Evolutionary conservation across 2,888 invertebrate genomes (phyloP), one percentile per base, ranked within the genome.

Genomic region (Crioceris asparagi): DNA sequence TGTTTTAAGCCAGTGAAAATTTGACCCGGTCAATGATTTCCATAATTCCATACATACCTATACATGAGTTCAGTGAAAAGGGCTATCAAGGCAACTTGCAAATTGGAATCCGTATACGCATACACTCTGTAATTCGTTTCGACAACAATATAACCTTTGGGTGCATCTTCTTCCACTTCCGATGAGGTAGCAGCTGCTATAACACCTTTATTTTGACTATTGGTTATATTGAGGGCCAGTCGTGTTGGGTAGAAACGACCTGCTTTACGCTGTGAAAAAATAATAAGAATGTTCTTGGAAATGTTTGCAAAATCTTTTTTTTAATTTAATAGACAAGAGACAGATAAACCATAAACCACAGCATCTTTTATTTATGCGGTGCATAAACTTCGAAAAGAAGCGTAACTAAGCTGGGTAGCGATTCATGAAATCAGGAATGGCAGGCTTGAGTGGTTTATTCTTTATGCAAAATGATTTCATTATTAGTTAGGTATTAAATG

Each of bases 61-160:
- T 92, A 94, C 37, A 91, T 68, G 56, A 94, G 74, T 64, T 94
- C 91, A 12, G 90, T 88, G 64, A 97, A 97, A 3, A 96, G 72
- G 0, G 88, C 91, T 17, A 97, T 70, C 44, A 98, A 70, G 10
- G 96, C 92, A 27, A 94, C 85, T 69, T 96, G 92, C 39, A 97
- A 73, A 56, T 83, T 81, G 41, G 84, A 84, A 67, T 86, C 83
- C 27, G 96, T 94, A 64, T 98, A 98, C 1, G 97, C 97, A 65
- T 96, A 97, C 10, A 97, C 80, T 51, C 92, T 69, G 62, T 83
- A 86, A 72, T 97, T 98, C 35, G 97, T 98, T 72, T 98, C 97
- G 15, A 94, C 87, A 31, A 98, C 70, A 49, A 98, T 81, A 65
- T 88, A 92, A 10, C 93, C 91, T 46, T 78, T 79, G 18, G 77